Percentiles rank a stretch among this genome's conserved stretches.
Conservation (phyloP, 2,797 vertebrate genomes). For the Anas flavirostris region DNA sequence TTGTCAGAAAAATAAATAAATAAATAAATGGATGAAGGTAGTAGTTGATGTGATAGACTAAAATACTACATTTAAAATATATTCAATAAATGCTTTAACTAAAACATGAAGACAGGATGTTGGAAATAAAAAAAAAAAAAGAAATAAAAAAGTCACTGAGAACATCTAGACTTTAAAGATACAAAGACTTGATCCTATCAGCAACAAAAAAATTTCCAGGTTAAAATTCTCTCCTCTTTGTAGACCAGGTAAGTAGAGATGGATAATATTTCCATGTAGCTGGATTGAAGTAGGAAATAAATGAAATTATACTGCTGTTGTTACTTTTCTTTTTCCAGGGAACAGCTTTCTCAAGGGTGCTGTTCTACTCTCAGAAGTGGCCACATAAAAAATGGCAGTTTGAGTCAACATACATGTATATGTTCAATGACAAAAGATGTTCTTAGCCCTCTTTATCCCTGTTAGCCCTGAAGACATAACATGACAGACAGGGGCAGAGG, state of each 20-base stretch:
- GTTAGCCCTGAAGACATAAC: constrained; percentile 24
- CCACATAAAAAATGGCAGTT: constrained; percentile 19
- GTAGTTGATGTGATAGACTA: neutral
- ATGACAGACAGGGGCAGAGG: neutral
- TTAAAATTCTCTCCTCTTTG: neutral
- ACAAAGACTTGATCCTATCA: neutral
- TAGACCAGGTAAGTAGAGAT: neutral
- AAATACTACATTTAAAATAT: constrained; percentile 27
- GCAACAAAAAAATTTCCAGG: neutral
- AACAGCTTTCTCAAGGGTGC: constrained; percentile 43
- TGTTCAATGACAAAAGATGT: constrained; percentile 40
- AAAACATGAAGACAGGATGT: neutral
- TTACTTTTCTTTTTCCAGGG: constrained; percentile 22
- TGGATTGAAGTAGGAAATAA: neutral
- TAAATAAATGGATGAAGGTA: neutral
- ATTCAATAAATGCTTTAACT: neutral
- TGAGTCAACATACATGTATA: constrained; percentile 51
- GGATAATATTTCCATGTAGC: neutral
- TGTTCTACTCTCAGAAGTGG: neutral
- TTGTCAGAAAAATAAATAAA: neutral
- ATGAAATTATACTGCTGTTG: constrained; percentile 30
- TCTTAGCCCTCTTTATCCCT: constrained; percentile 8
- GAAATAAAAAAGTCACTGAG: neutral
- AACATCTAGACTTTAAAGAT: neutral
- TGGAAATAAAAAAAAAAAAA: neutral